Evolutionary conservation across 1,140 invertebrate genomes (phyloP).

Genomic region (Caerostris darwini): DNA sequence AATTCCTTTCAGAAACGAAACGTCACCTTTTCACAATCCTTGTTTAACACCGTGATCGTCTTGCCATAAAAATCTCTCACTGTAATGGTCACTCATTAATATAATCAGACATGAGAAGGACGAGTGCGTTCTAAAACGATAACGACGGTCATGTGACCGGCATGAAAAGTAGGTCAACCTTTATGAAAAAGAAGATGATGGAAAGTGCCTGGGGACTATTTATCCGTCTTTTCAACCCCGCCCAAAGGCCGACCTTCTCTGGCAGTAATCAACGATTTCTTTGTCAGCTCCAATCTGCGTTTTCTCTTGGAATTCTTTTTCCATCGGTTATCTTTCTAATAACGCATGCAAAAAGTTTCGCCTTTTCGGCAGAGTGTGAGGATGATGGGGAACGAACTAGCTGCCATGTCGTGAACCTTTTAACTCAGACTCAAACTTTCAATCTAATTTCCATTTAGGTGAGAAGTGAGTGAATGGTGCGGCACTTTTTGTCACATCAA

Average conservation of each 20-base stretch:
- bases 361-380: not conserved
- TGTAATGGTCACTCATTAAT: slow-evolving; percentile 49
- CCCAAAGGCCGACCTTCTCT: slow-evolving; percentile 66
- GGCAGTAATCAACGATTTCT: slow-evolving; percentile 23
- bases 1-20: not conserved
- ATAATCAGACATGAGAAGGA: slow-evolving; percentile 36
- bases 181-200: slow-evolving; percentile 67
- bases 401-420: not conserved
- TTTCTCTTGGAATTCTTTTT: slow-evolving; percentile 7
- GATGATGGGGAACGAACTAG: slow-evolving; percentile 17
- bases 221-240: slow-evolving; percentile 72
- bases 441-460: not conserved
- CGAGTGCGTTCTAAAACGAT: slow-evolving; percentile 50
- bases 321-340: not conserved
- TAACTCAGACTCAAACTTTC: slow-evolving; percentile 1
- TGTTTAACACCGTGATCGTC: not conserved
- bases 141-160: slow-evolving; percentile 62
- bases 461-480: not conserved
- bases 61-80: not conserved
- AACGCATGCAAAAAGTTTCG: not conserved
- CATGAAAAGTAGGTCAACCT: slow-evolving; percentile 67
- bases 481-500: not conserved
- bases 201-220: slow-evolving; percentile 68
- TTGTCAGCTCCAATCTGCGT: slow-evolving; percentile 49
- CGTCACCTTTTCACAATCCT: not conserved